Evolutionary conservation across 2,797 vertebrate genomes (phyloP).

Genomic region (Rhinophrynus dorsalis): DNA sequence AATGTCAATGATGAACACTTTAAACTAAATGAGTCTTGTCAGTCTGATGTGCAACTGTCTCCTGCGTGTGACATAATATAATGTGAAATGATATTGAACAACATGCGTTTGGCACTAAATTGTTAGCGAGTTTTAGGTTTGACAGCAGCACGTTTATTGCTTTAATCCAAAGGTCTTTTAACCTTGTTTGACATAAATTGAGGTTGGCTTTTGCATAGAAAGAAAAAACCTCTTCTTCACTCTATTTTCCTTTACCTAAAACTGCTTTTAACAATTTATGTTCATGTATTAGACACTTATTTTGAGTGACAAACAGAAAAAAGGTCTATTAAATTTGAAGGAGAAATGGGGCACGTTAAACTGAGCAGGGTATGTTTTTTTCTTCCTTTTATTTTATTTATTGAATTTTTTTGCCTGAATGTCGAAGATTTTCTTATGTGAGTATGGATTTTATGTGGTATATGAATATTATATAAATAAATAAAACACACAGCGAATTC

Average conservation of each 20-base stretch:
- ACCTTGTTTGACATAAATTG: slow-evolving; percentile 96
- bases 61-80: slow-evolving; percentile 87
- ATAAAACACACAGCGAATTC: slow-evolving; percentile 45
- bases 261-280: slow-evolving; percentile 88
- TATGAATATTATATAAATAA: slow-evolving; percentile 53
- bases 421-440: slow-evolving; percentile 58
- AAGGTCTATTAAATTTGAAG: slow-evolving; percentile 70
- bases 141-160: slow-evolving; percentile 97
- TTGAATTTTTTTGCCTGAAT: slow-evolving; percentile 53
- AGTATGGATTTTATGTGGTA: slow-evolving; percentile 53
- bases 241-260: slow-evolving; percentile 83
- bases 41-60: slow-evolving; percentile 86
- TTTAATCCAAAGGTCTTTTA: slow-evolving; percentile 97
- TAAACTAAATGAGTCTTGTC: slow-evolving; percentile 92
- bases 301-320: slow-evolving; percentile 80
- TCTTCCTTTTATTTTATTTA: too few relatives aligned
- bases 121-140: slow-evolving; percentile 91
- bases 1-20: slow-evolving; percentile 83
- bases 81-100: slow-evolving; percentile 98
- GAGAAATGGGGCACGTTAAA: slow-evolving; percentile 69
- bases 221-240: slow-evolving; percentile 74
- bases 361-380: slow-evolving; percentile 66
- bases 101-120: slow-evolving; percentile 91
- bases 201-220: slow-evolving; percentile 91
- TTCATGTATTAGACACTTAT: slow-evolving; percentile 74